Evolutionary conservation across 1,140 invertebrate species (phyloP), one percentile per base, ranked within the genome.

Genomic region (Solen grandis): DNA sequence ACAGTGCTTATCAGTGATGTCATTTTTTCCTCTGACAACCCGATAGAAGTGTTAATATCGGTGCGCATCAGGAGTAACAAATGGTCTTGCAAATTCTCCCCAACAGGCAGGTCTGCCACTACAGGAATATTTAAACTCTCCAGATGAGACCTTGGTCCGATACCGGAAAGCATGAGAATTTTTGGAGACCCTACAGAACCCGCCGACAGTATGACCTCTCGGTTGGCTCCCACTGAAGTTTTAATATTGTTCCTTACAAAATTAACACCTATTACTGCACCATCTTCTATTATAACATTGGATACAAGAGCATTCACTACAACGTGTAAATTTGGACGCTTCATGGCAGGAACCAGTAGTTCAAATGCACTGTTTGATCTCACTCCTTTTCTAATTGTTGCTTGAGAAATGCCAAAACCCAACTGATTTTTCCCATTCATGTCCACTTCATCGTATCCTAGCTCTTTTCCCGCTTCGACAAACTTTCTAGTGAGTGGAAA

Each of bases 61-160:
- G 82, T 36, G 4, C 80, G 62, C 5, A 83, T 50, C 13, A 73
- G 46, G n/a, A 80, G 33, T 1, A 54, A 54, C 25, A 91, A 83
- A 41, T 96, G 95, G 86, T 96, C 96, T 81, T 95, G 96, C 0
- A 98, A 92, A 91, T 98, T 98, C 72, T 96, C 93, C 0, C 97
- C 97, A 5, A 98, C 97, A 0, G 96, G 95, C 25, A 96, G 93
- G 93, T 97, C 94, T 0, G 81, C 77, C 31, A 83, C 63, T 0
- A 88, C 79, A 25, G 84, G 84, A 54, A 89, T 87, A 76, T 88
- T 73, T 13, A 83, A 75, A 52, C 69, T 52, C 5, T 85, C 65
- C 5, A 88, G 68, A n/a, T 94, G 93, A 0, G 92, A 81, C 80
- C 85, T 90, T 0, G 94, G 94, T 33, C 94, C 94, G 19, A 95